phyloP scores from a whole-genome alignment of 2,113 vertebrate species.

The Leiothrix lutea region DNA sequence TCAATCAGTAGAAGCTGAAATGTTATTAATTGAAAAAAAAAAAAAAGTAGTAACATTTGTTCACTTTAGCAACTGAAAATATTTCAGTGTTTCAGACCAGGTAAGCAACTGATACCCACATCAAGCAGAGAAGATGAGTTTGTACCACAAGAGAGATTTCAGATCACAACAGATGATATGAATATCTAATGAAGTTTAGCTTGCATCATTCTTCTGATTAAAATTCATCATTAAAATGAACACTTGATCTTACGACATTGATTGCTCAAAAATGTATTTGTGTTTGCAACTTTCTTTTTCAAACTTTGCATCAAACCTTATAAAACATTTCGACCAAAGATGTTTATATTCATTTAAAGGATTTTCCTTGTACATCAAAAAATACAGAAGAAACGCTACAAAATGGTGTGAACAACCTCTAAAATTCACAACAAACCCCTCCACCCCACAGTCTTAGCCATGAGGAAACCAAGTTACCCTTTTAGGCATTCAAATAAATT shows the following conservation, averaged over 20 bases:
- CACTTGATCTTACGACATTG: neutral
- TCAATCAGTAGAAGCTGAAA: neutral
- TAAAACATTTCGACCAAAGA: neutral
- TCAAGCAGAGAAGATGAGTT: neutral
- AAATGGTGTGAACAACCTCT: neutral
- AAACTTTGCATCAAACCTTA: neutral
- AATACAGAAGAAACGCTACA: neutral
- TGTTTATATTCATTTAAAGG: neutral
- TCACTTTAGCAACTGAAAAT: neutral
- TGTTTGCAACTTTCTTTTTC: neutral
- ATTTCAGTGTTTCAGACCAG: neutral
- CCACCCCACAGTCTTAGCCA: neutral
- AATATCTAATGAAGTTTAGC: neutral
- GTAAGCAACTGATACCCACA: neutral
- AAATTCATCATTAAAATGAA: constrained; percentile 5
- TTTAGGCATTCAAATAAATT: neutral
- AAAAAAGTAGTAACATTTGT: neutral
- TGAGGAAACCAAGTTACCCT: neutral
- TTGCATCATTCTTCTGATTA: constrained; percentile 1
- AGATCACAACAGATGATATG: neutral
- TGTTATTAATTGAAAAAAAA: neutral
- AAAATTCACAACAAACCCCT: neutral
- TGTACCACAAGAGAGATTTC: neutral
- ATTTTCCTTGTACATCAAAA: neutral
- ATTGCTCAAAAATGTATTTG: neutral